A percentile compares a stretch with the other conserved stretches of the same genome.
Conservation (phyloP, 1,140 invertebrate genomes). For the Papilio polyxenes region DNA sequence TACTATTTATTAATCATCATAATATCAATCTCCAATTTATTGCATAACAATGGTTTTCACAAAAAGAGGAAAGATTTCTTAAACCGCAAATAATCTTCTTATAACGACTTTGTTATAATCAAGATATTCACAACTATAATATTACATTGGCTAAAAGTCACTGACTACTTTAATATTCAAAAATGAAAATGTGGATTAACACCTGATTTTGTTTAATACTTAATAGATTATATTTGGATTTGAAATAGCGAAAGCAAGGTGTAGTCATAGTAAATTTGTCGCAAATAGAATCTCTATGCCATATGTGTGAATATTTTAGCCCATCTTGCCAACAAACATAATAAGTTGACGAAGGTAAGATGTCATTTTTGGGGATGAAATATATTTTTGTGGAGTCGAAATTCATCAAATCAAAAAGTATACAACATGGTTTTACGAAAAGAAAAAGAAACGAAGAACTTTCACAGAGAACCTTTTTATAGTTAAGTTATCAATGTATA, state of each 20-base stretch:
- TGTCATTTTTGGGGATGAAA: not conserved
- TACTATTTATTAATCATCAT: not conserved
- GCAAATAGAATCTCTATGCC: not conserved
- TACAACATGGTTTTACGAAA: not conserved
- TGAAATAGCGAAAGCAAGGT: not conserved
- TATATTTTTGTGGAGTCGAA: not conserved
- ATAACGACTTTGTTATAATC: slow-evolving; percentile 1
- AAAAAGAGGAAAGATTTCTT: not conserved
- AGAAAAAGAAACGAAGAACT: not conserved
- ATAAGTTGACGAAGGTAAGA: not conserved
- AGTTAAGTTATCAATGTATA: not conserved
- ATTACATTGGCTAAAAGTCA: too few species aligned
- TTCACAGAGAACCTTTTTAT: not conserved
- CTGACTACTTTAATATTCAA: too few species aligned
- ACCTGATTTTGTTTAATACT: not conserved
- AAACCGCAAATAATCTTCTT: not conserved
- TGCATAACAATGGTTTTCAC: not conserved
- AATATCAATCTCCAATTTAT: not conserved
- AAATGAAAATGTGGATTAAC: too few species aligned
- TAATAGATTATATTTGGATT: not conserved
- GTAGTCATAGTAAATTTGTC: not conserved
- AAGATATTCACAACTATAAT: too few species aligned
- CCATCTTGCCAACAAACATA: not conserved
- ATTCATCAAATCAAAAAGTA: not conserved
- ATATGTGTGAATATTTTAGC: not conserved